Evolutionary conservation across 1,140 invertebrate species (phyloP).

Genomic region (Fopius arisanus): DNA sequence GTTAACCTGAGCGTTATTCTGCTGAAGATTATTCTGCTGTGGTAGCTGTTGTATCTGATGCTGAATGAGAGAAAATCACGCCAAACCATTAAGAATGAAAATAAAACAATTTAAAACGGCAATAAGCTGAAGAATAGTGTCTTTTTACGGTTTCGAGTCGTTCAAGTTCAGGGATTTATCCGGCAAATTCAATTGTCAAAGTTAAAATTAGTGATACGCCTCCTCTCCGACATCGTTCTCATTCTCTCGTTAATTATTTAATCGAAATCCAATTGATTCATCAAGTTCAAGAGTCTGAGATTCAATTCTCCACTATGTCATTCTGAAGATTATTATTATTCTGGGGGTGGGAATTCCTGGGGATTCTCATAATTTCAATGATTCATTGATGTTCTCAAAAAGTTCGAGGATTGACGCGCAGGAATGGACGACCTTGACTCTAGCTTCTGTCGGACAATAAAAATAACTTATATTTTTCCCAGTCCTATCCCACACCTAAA

Average conservation of each 20-base stretch:
- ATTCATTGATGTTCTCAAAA: not conserved
- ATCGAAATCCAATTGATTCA: not conserved
- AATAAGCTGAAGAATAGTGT: not conserved
- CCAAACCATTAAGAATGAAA: not conserved
- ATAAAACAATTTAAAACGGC: not conserved
- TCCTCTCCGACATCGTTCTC: not conserved
- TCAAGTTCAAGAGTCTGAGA: not conserved
- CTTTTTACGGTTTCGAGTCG: not conserved
- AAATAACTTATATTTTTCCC: slow-evolving; percentile 10
- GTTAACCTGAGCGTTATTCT: slow-evolving; percentile 66
- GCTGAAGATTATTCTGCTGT: slow-evolving; percentile 67
- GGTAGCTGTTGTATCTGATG: slow-evolving; percentile 64
- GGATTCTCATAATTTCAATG: too few relatives aligned
- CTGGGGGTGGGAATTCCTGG: too few relatives aligned
- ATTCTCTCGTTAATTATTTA: slow-evolving; percentile 1
- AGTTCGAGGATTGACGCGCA: slow-evolving; percentile 4
- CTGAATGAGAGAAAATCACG: slow-evolving; percentile 27
- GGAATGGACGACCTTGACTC: slow-evolving; percentile 17
- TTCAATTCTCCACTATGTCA: not conserved
- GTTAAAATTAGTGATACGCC: not conserved
- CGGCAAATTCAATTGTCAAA: not conserved
- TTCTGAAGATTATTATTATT: too few relatives aligned
- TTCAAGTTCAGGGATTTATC: not conserved
- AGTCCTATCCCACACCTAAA: not conserved
- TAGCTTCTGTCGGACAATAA: not conserved